Base-by-base conservation (phyloP, 2,888 invertebrate genomes). In the Eupeodes luniger region DNA sequence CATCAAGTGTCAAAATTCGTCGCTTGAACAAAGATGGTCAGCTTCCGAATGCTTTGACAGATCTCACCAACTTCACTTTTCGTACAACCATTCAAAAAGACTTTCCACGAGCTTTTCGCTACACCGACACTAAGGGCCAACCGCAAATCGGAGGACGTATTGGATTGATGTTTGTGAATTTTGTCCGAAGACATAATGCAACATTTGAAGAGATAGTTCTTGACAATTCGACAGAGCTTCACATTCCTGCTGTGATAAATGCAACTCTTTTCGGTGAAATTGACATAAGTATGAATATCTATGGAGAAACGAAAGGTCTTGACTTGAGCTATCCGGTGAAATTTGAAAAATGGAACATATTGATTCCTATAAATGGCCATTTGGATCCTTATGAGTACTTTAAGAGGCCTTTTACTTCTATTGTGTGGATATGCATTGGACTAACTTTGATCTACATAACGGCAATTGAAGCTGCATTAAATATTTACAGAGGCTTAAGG, bases 311-410 rank as follows among this genome's bases (percentile, higher is more conserved):
- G 5, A 11, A 34, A 0, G 85, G 53, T 5, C 44, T 72, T 0
- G 44, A n/a, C 11, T 53, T 34, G 1, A 74, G 66, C 11, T 85
- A 81, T 55, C 72, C 85, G 1, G 51, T 77, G 9, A 47, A 27
- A 11, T 27, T 72, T 0, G 11, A 61, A 9, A 53, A 36, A 5
- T 77, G 62, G 11, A 70, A 51, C 5, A 53, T 85, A 19, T 77
- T 85, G 72, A 81, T 85, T 7, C 85, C 85, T 1, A 16, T 81
- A 1, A 72, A 72, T 36, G 81, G 81, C 0, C 40, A 34, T 51
- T 27, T 83, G 10, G 44, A 82, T 16, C 76, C 83, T 0, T 72
- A 79, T n/a, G 11, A 83, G 16, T 87, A 87, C n/a, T 81, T 81
- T 57, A 10, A 81, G 11, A 61, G 78, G 34, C 78, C 83, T 0